Conservation (phyloP, 2,888 invertebrate species). For the Polydrusus pterygomalis region DNA sequence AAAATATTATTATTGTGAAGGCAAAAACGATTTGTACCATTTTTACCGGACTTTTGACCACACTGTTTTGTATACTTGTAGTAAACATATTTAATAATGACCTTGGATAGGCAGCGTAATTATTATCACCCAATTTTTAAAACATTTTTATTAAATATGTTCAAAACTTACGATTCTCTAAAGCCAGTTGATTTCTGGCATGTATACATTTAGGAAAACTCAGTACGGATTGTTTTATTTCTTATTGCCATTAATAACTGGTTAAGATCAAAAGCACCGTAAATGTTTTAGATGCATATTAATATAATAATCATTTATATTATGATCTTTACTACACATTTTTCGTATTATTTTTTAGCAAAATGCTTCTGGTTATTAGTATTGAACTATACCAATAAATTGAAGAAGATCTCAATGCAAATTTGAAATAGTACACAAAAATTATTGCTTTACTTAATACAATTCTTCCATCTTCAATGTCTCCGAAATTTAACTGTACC, state of each 20-base stretch:
- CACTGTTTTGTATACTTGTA: conserved; percentile 64
- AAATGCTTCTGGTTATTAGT: background rate
- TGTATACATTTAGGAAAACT: conserved; percentile 31
- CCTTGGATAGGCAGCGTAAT: background rate
- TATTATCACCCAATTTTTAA: conserved; percentile 22
- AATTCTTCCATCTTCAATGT: no score
- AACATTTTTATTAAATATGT: conserved; percentile 33
- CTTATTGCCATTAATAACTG: conserved; percentile 49
- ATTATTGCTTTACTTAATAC: no score
- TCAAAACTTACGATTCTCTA: conserved; percentile 17
- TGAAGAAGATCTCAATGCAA: no score
- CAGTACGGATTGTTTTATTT: conserved; percentile 45
- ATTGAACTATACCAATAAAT: no score
- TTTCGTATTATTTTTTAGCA: background rate
- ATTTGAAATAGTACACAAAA: no score
- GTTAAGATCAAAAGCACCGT: conserved; percentile 9
- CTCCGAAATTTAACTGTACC: no score
- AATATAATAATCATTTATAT: background rate
- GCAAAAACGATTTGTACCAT: conserved; percentile 72
- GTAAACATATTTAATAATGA: conserved; percentile 58
- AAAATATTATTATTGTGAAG: conserved; percentile 69
- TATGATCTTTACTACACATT: no score
- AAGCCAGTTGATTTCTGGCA: conserved; percentile 15
- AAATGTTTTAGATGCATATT: background rate
- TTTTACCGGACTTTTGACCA: conserved; percentile 68